phyloP scores from a whole-genome alignment of 2,113 vertebrate species.

The Aegotheles bennettii region DNA sequence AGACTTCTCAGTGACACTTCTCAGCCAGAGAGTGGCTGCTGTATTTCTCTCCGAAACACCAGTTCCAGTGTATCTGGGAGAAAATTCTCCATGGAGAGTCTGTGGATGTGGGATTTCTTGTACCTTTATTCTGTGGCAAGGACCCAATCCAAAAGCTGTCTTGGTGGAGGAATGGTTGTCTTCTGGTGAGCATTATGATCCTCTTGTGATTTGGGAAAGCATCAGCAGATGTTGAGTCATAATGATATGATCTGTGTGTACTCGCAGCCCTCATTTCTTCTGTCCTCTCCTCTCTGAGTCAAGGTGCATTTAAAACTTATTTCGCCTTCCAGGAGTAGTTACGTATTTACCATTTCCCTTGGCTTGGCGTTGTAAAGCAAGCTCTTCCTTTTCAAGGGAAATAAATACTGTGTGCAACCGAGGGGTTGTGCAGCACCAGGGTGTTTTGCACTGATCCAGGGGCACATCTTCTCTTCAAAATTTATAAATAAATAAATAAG shows the following conservation, averaged over 20 bases:
- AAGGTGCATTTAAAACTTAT: neutral
- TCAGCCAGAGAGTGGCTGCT: neutral
- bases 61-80: rapidly evolving
- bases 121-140: neutral
- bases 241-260: neutral
- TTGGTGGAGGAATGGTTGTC: neutral
- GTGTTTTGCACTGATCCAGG: neutral
- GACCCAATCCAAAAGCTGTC: neutral
- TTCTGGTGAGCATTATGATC: neutral
- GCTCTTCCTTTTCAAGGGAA: neutral
- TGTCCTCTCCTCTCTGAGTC: neutral
- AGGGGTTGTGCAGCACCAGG: neutral
- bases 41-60: neutral
- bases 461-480: neutral
- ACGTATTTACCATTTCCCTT: neutral
- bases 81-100: neutral
- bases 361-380: neutral
- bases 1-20: neutral
- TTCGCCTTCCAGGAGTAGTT: neutral
- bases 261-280: neutral
- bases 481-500: neutral
- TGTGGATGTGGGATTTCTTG: neutral
- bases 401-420: rapidly evolving
- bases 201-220: neutral
- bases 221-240: neutral